Conservation (phyloP, 2,113 vertebrate genomes). For the Cyanoramphus novaezelandiae region DNA sequence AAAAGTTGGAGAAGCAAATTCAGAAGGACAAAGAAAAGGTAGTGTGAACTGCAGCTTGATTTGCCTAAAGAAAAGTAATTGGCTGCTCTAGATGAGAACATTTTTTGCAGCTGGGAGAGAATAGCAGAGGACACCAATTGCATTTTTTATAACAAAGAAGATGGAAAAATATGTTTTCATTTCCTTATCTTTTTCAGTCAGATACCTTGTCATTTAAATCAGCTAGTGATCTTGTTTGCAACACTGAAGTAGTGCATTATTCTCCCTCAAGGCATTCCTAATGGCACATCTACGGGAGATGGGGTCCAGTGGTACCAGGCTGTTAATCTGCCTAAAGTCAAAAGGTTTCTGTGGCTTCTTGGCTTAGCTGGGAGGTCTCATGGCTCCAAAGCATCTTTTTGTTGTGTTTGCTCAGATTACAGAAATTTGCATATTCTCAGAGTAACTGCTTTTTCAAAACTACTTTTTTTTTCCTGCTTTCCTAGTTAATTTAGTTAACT, state of each 20-base stretch:
- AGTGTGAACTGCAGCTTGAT: neutral
- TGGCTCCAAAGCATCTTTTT: neutral
- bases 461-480: neutral
- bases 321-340: neutral
- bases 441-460: neutral
- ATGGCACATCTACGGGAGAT: neutral
- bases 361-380: neutral
- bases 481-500: neutral
- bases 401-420: neutral
- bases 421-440: neutral
- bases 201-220: neutral
- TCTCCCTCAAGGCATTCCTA: neutral
- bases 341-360: neutral
- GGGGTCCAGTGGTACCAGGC: neutral
- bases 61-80: neutral
- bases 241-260: neutral
- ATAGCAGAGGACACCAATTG: neutral
- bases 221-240: neutral
- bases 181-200: neutral
- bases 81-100: neutral
- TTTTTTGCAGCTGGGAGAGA: neutral
- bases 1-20: conserved; percentile 92
- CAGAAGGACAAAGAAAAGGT: conserved; percentile 96
- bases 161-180: neutral
- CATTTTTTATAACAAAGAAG: neutral